Evolutionary conservation across 2,888 invertebrate genomes (phyloP), one percentile per base, ranked within the genome.

Genomic region (Plusia festucae): DNA sequence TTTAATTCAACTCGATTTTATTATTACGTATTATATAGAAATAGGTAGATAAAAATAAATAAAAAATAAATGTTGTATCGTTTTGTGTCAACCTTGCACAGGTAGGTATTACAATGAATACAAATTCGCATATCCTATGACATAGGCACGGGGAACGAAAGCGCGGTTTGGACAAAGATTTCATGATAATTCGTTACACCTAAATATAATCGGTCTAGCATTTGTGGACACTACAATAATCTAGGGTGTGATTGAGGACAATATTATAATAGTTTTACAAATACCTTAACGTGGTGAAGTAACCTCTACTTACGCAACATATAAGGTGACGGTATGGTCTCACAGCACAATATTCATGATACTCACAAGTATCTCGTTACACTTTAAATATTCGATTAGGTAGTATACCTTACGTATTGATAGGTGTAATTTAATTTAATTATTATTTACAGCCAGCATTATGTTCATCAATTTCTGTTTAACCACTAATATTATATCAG

Each of bases 341-440:
- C 89, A 89, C 89, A 89, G 88, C 88, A 88, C 88, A 85, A 85
- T 85, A 85, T 86, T 87, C 68, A 72, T 67, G 78, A 79, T 82
- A 79, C 76, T 70, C 73, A 73, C 65, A 70, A 73, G 81, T 82
- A 78, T 66, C 76, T 70, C 66, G 64, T 74, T 80, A 79, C 59
- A 76, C 71, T 77, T 70, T 78, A 56, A 61, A 70, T 71, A 75
- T 65, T 75, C 82, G 72, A 81, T 72, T 72, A 77, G 57, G 68
- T 75, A 78, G 64, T 70, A 78, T 82, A 77, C 71, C 82, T 87
- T 88, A 89, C 86, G 86, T 88, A 88, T 88, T 82, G 82, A 83
- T 81, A 90, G 87, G 85, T 86, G 82, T 85, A 67, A 74, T 78
- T 78, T 75, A 71, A 71, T 79, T 78, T 77, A 53, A 77, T 79